A percentile compares a stretch with the other conserved stretches of the same genome.
These are phyloP conservation scores for Torymus auratus DNA, from an alignment of 2,888 invertebrate genomes.

Conservation along the genomic window DNA sequence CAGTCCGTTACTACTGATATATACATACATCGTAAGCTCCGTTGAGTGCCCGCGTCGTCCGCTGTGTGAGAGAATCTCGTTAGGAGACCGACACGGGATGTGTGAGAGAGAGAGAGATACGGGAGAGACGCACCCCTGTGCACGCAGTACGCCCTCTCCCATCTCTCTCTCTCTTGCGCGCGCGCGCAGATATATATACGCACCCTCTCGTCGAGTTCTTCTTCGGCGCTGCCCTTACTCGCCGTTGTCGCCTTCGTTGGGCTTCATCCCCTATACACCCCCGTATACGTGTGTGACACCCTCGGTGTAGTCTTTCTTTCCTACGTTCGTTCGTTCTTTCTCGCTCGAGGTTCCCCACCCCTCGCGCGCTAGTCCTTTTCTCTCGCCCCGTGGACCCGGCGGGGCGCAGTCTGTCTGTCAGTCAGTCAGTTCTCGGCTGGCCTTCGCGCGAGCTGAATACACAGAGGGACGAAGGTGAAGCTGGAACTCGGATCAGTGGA, in stretches of 20 bases:
- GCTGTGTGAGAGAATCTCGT: neutral
- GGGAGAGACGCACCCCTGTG: neutral
- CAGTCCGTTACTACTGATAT: constrained; percentile 35
- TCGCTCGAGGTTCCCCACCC: neutral
- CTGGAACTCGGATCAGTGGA: too few species aligned
- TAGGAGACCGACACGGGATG: too few species aligned
- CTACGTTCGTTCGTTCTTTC: neutral
- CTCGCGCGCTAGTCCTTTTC: neutral
- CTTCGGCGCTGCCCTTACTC: too few species aligned
- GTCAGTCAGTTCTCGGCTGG: too few species aligned
- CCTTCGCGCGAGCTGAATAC: too few species aligned
- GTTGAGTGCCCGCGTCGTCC: too few species aligned
- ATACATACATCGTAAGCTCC: too few species aligned
- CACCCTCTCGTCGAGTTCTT: neutral
- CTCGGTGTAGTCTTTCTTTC: neutral
- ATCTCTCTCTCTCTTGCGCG: constrained; percentile 16
- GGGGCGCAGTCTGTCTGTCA: too few species aligned
- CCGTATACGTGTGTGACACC: neutral
- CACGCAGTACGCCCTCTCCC: constrained; percentile 38
- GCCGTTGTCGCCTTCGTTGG: too few species aligned
- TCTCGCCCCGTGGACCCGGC: constrained; percentile 7
- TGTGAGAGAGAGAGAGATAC: neutral
- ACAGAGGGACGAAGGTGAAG: too few species aligned
- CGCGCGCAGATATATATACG: neutral
- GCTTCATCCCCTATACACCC: neutral